Evolutionary conservation across 2,888 invertebrate species (phyloP).

Genomic region (Epinotia demarniana): DNA sequence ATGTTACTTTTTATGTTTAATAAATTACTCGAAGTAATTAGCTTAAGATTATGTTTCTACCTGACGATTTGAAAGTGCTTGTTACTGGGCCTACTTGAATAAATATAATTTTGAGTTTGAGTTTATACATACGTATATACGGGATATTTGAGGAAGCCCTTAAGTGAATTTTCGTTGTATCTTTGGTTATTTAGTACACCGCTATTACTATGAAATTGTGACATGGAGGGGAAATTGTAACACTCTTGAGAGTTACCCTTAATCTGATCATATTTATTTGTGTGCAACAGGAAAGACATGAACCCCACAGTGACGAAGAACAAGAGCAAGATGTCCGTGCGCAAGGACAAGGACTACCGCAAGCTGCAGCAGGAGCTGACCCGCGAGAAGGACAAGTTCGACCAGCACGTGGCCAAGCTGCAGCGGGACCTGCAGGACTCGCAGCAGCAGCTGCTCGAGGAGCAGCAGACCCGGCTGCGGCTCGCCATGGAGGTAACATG

Average conservation of each 20-base stretch:
- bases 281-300: constrained; percentile 79
- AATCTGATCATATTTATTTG: background rate
- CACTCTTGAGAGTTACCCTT: background rate
- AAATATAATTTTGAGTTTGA: no score
- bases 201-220: no score
- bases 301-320: constrained; percentile 89
- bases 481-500: constrained; percentile 94
- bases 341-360: constrained; percentile 97
- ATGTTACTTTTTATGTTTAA: no score
- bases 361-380: constrained; percentile 97
- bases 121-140: no score
- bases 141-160: no score
- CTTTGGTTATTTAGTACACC: no score
- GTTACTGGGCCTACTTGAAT: no score
- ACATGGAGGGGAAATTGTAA: no score
- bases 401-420: constrained; percentile 92
- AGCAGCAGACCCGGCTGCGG: constrained; percentile 88
- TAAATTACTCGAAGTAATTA: no score
- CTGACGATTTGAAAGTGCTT: no score
- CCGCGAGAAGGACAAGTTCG: constrained; percentile 97
- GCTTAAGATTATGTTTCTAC: no score
- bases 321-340: constrained; percentile 91
- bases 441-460: constrained; percentile 90
- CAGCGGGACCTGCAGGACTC: constrained; percentile 94
- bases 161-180: no score